phyloP scores from a whole-genome alignment of 2,888 invertebrate genomes.

The Sarcophaga carnaria region DNA sequence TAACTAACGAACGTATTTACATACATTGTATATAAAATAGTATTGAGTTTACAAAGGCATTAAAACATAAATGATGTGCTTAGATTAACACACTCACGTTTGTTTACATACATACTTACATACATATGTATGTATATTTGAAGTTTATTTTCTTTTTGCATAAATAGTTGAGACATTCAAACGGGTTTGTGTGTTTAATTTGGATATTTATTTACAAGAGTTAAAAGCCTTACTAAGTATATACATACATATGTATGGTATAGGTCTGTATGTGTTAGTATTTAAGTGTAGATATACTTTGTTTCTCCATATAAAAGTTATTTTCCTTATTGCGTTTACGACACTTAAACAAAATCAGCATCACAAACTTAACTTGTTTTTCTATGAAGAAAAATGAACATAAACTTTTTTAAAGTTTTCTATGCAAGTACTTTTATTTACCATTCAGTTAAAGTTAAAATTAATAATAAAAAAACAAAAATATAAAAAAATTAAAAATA shows the following conservation, averaged over 20 bases:
- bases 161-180: constrained; percentile 35
- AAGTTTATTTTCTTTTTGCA: neutral
- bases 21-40: too few species aligned
- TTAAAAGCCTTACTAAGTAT: too few species aligned
- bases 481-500: too few species aligned
- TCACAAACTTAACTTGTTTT: neutral
- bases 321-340: neutral
- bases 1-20: too few species aligned
- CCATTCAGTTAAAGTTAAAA: neutral
- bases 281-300: neutral
- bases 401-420: neutral
- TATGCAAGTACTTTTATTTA: neutral
- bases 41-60: too few species aligned
- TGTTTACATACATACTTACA: neutral
- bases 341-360: neutral
- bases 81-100: neutral
- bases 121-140: neutral
- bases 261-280: neutral
- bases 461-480: neutral
- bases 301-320: neutral
- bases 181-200: neutral
- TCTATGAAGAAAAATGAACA: neutral
- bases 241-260: neutral
- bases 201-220: neutral
- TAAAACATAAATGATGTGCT: too few species aligned